A percentile compares a stretch with the other conserved stretches of the same genome.
phyloP scores from a whole-genome alignment of 2,113 vertebrate genomes.

The Sapayoa aenigma region DNA sequence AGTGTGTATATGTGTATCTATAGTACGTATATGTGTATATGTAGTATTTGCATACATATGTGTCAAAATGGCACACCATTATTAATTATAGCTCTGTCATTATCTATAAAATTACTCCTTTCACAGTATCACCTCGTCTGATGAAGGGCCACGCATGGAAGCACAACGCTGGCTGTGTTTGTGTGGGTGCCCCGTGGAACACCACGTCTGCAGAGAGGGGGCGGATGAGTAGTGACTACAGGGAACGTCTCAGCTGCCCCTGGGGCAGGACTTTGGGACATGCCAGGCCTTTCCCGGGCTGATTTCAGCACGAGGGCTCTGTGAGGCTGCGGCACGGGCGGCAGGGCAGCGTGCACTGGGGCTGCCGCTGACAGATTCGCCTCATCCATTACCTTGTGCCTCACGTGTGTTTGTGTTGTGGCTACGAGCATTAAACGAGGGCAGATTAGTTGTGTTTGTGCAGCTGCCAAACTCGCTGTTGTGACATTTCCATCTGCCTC shows the following conservation, averaged over 20 bases:
- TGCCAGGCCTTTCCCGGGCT: neutral
- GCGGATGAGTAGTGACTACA: neutral
- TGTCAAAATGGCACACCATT: neutral
- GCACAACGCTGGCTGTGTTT: neutral
- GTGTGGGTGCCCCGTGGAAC: neutral
- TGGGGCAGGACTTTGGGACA: neutral
- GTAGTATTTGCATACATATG: too few species aligned
- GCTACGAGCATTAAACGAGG: neutral
- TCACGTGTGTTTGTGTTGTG: neutral
- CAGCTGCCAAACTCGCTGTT: neutral
- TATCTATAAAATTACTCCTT: neutral
- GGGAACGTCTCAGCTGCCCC: rapidly evolving
- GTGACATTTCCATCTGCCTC: conserved; percentile 18
- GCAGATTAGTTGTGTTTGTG: conserved; percentile 22
- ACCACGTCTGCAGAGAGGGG: rapidly evolving
- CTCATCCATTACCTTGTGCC: neutral
- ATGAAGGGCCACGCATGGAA: neutral
- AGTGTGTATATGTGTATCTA: neutral
- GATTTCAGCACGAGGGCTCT: neutral
- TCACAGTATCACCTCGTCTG: neutral
- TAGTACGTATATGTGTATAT: too few species aligned
- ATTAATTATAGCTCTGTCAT: neutral
- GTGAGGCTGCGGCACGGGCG: neutral
- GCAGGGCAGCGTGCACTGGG: neutral
- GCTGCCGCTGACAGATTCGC: neutral